Evolutionary conservation across 2,888 invertebrate species (phyloP).

Genomic region (Agrochola macilenta): DNA sequence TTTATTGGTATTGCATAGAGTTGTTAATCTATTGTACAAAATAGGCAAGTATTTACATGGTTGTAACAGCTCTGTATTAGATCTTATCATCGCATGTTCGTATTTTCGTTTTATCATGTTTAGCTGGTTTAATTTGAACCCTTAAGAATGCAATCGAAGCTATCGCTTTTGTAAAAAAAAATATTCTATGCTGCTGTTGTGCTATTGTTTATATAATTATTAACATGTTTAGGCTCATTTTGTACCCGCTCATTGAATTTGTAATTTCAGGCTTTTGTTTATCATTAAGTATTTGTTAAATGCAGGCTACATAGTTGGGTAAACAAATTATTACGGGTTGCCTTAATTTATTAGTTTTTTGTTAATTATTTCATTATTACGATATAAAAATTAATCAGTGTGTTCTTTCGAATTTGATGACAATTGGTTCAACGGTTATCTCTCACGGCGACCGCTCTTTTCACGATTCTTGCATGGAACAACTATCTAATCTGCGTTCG

Average conservation of each 20-base stretch:
- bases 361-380: background rate
- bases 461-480: background rate
- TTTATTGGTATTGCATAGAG: too few species aligned
- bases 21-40: too few species aligned
- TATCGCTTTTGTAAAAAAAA: constrained; percentile 19
- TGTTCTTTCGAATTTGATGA: background rate
- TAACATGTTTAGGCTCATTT: constrained; percentile 30
- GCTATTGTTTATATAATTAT: constrained; percentile 38
- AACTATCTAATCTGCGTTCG: too few species aligned
- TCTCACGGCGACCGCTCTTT: background rate
- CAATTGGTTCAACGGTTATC: background rate
- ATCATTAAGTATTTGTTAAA: constrained; percentile 17
- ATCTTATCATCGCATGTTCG: too few species aligned
- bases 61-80: too few species aligned
- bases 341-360: background rate
- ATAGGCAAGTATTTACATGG: too few species aligned
- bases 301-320: background rate
- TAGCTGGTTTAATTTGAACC: too few species aligned
- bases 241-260: constrained; percentile 10
- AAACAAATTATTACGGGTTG: background rate
- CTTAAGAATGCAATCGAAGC: background rate
- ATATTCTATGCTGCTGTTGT: constrained; percentile 6
- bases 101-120: too few species aligned
- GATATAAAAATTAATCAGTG: background rate
- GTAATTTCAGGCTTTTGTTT: constrained; percentile 11